Evolutionary conservation across 1,140 invertebrate genomes (phyloP), one percentile per base, ranked within the genome.

Genomic region (Pachypsylla venusta): DNA sequence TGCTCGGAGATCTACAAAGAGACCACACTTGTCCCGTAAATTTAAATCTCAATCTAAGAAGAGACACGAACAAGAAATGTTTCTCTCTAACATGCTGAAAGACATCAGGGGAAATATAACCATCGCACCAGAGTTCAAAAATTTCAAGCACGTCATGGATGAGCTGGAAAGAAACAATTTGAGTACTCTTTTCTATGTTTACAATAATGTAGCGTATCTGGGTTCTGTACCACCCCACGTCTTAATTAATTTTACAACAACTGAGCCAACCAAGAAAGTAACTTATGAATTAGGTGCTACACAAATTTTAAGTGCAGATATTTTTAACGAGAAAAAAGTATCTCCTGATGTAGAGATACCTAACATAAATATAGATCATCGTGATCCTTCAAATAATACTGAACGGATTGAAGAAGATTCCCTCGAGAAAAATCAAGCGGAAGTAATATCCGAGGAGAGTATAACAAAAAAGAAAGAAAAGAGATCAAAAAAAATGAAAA

Each of bases 1-100:
- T 19, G 42, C 22, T 19, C 16, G 42, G n/a, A 48, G 42, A 48
- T 48, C 42, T 3, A 48, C 42, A 22, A 48, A 19, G 16, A n/a
- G 42, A 48, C 42, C 42, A 48, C 42, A 48, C 42, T 48, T 48
- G 42, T 48, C 42, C n/a, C 42, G 42, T 7, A 48, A 48, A 48
- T 48, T 48, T 22, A 48, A 48, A 19, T 48, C 42, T 19, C 42
- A 48, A 22, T 48, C 42, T 7, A 48, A 19, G 16, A 48, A 48
- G 22, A 48, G 42, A 19, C 22, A 48, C n/a, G 4, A 10, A 22
- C 42, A 48, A 5, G 42, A 48, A 19, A 19, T 3, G 3, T 19
- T n/a, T 19, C 42, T 48, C 7, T n/a, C 42, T 19, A 48, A n/a
- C 16, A 48, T 48, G 42, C n/a, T 48, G 22, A 48, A n/a, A 48